Percentiles rank a stretch among this genome's conserved stretches.
Evolutionary conservation across 2,888 invertebrate genomes (phyloP).

Genomic region (Cistogaster globosa): DNA sequence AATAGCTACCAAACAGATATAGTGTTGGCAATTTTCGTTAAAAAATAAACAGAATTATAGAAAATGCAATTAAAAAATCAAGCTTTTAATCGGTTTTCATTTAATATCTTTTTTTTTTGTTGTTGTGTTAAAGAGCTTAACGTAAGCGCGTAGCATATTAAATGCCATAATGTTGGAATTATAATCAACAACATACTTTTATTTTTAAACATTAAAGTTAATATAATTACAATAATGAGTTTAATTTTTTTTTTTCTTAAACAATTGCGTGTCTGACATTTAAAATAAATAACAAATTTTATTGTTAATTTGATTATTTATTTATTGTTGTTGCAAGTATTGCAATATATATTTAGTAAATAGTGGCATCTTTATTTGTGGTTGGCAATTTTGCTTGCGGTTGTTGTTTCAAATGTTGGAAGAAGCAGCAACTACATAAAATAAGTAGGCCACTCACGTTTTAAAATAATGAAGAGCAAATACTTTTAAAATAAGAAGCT

Average conservation of each 20-base stretch:
- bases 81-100: constrained; percentile 55
- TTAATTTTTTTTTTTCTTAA: constrained; percentile 22
- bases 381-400: background rate
- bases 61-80: constrained; percentile 60
- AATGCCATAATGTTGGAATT: constrained; percentile 55
- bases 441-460: background rate
- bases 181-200: background rate
- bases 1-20: constrained; percentile 20
- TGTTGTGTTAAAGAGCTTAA: background rate
- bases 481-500: too few relatives aligned
- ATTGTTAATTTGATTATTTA: constrained; percentile 21
- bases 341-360: constrained; percentile 1
- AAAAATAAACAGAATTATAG: constrained; percentile 30
- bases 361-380: constrained; percentile 26
- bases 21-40: constrained; percentile 6
- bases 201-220: background rate
- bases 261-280: constrained; percentile 66
- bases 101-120: background rate
- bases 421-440: background rate
- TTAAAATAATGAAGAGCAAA: background rate
- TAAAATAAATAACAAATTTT: constrained; percentile 37
- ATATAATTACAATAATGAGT: too few relatives aligned
- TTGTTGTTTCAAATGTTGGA: background rate
- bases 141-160: constrained; percentile 46
- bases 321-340: background rate